Percentiles rank a stretch among this genome's conserved stretches.
Conservation (phyloP, 2,888 invertebrate genomes). For the Papilio gigon region DNA sequence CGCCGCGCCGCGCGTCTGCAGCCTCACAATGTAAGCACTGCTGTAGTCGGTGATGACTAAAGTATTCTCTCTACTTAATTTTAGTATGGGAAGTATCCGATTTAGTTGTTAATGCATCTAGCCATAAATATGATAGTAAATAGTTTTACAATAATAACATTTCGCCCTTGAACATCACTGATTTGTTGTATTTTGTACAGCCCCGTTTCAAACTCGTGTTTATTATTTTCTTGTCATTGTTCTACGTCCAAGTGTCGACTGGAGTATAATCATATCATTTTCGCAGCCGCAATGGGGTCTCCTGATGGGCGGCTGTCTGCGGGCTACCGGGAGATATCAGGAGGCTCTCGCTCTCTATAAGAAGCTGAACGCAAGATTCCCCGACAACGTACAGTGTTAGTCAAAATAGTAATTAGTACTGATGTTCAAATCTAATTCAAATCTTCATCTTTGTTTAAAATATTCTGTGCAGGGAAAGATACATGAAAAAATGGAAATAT, state of each 20-base stretch:
- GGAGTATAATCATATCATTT: neutral
- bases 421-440: too few relatives aligned
- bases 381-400: constrained; percentile 96
- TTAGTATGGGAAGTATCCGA: neutral
- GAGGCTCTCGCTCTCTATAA: constrained; percentile 92
- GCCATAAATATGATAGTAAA: too few relatives aligned
- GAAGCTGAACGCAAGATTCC: constrained; percentile 93
- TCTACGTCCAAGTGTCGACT: neutral
- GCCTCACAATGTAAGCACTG: constrained; percentile 63
- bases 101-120: too few relatives aligned
- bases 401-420: constrained; percentile 24
- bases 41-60: too few relatives aligned
- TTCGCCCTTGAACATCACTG: too few relatives aligned
- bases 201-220: too few relatives aligned
- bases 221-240: neutral
- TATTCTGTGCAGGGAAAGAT: too few relatives aligned
- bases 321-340: constrained; percentile 91
- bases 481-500: too few relatives aligned
- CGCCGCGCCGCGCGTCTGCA: constrained; percentile 71
- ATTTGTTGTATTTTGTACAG: too few relatives aligned
- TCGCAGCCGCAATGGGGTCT: constrained; percentile 90
- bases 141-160: too few relatives aligned
- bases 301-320: constrained; percentile 90
- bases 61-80: too few relatives aligned
- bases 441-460: too few relatives aligned